Evolutionary conservation across 2,797 vertebrate genomes (phyloP), one percentile per base, ranked within the genome.

Genomic region (Squalus acanthias): DNA sequence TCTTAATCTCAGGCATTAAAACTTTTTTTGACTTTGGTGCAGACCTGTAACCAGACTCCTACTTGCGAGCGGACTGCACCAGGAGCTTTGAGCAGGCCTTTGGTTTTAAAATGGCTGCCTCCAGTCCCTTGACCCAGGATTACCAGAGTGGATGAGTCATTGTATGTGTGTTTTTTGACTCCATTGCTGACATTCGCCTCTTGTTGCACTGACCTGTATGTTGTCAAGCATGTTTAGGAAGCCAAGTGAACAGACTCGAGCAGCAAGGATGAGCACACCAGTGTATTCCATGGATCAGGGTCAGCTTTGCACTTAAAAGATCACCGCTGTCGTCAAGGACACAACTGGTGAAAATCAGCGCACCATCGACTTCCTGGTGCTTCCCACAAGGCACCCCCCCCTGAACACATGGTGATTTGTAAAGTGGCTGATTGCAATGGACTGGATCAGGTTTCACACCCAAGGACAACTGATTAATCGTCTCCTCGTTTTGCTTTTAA

Each of bases 1-100:
- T 96, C 50, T 96, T 53, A 69, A 96, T 96, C 96, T 96, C 96
- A 96, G 96, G 96, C 88, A 57, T 89, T 57, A 0, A 67, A 72
- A 92, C 96, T 46, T 69, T 95, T 33, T 67, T 74, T 87, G 79
- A 24, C 60, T 95, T 17, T 26, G 50, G 72, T 53, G 10, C 9
- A 22, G 50, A 60, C 10, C 72, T 85, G 95, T 82, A 33, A 13
- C n/a, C 15, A 79, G 39, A 57, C 60, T 87, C 50, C 15, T 33
- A 39, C 24, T 57, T n/a, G 29, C 3, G 12, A 29, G 69, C 26
- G 46, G 29, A 57, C 50, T 74, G 94, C 94, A 95, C 70, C 24
- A 29, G 39, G 50, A 95, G 29, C 50, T 33, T 29, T 53, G 22
- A 70, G 94, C 13, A 53, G 15, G 69, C 10, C 94, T 72, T 29